A percentile compares a stretch with the other conserved stretches of the same genome.
phyloP scores from a whole-genome alignment of 1,140 invertebrate species.

The Sweltsa coloradensis region DNA sequence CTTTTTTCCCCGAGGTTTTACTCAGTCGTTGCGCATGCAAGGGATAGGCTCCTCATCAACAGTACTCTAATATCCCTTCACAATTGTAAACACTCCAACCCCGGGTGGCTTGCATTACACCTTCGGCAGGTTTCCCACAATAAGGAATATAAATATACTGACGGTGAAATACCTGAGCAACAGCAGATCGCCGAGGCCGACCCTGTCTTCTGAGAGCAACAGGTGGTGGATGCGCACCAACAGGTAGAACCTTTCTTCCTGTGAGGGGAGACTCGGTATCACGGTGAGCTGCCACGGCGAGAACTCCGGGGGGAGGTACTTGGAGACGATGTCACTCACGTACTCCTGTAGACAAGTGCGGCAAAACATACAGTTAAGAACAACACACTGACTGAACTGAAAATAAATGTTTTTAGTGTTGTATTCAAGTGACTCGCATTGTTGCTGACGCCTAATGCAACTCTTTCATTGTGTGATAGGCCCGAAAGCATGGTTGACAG shows the following conservation, averaged over 20 bases:
- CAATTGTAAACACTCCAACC: too few species aligned
- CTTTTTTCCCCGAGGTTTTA: too few species aligned
- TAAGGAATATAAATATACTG: constrained; percentile 1
- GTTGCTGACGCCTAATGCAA: not conserved
- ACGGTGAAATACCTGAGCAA: constrained; percentile 24
- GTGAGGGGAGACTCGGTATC: constrained; percentile 42
- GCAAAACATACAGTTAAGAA: too few species aligned
- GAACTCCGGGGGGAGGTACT: constrained; percentile 49
- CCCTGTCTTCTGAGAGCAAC: constrained; percentile 50
- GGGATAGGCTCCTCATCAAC: too few species aligned
- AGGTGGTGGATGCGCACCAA: constrained; percentile 63
- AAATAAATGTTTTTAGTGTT: constrained; percentile 1
- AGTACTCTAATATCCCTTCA: too few species aligned
- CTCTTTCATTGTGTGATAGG: too few species aligned
- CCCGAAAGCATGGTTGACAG: too few species aligned
- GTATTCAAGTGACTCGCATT: constrained; percentile 8
- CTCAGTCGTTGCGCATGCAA: too few species aligned
- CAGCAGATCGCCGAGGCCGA: constrained; percentile 58
- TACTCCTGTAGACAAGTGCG: constrained; percentile 51
- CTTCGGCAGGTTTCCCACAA: not conserved
- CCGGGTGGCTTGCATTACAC: too few species aligned
- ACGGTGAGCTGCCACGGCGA: constrained; percentile 72
- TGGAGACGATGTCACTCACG: constrained; percentile 63
- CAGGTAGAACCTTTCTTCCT: constrained; percentile 52
- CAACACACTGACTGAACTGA: constrained; percentile 1